Percentiles rank a stretch among this genome's conserved stretches.
These are phyloP conservation scores for Norana najaformis DNA, from an alignment of 2,888 invertebrate genomes.

Conservation along the genomic window DNA sequence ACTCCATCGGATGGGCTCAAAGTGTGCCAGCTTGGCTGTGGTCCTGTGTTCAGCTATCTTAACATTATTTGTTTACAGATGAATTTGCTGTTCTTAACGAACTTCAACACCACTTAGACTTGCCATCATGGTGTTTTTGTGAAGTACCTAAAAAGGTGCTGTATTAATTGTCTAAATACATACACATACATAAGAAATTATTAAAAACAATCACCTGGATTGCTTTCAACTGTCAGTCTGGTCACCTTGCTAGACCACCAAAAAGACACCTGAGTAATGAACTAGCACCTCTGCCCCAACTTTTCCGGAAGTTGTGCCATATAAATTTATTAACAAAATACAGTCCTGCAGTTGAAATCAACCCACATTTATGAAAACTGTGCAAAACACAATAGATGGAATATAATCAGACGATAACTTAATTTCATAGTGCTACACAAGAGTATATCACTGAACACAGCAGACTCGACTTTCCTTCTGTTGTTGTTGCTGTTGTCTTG, in stretches of 20 bases:
- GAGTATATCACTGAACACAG: conserved; percentile 30
- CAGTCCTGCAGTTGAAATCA: background rate
- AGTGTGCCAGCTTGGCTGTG: too few species aligned
- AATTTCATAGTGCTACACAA: background rate
- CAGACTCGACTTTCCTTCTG: conserved; percentile 36
- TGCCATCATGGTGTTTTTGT: too few species aligned
- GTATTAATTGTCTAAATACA: too few species aligned
- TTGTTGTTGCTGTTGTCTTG: background rate
- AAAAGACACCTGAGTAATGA: background rate
- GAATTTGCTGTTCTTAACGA: too few species aligned
- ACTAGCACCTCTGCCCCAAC: background rate
- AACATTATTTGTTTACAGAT: too few species aligned
- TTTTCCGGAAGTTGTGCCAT: background rate
- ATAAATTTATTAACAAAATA: background rate
- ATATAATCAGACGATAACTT: background rate
- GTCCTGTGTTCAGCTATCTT: too few species aligned
- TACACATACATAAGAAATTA: too few species aligned
- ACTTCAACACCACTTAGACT: too few species aligned
- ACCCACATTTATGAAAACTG: background rate
- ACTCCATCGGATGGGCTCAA: too few species aligned
- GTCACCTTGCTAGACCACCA: background rate
- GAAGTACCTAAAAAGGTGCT: too few species aligned
- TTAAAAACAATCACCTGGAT: background rate
- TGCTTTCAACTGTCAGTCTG: background rate
- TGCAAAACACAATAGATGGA: background rate